A percentile compares a stretch with the other conserved stretches of the same genome.
These are phyloP conservation scores for Tinamus major DNA, from an alignment of 2,797 vertebrate genomes.

Conservation along the genomic window DNA sequence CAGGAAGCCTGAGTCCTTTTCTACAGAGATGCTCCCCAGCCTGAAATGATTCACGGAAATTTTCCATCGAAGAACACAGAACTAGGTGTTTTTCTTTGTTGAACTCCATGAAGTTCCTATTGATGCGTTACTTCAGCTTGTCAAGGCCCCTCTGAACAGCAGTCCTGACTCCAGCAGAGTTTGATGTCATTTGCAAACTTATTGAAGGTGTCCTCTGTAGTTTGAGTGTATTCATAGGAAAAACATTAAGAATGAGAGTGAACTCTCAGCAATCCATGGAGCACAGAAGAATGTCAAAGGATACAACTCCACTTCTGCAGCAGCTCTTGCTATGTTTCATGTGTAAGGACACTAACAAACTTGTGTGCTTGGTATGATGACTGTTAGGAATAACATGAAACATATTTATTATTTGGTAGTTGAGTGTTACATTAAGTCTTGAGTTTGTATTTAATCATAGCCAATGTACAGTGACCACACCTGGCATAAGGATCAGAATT, in stretches of 20 bases:
- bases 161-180: neutral
- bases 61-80: neutral
- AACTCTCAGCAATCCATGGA: neutral
- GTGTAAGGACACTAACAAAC: neutral
- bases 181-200: neutral
- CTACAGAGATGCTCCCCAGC: neutral
- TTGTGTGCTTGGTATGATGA: neutral
- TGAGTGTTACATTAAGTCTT: neutral
- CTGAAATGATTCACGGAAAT: neutral
- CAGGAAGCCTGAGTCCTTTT: neutral
- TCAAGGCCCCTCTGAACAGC: neutral
- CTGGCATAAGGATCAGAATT: neutral
- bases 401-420: neutral
- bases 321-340: neutral
- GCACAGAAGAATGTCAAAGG: neutral
- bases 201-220: neutral
- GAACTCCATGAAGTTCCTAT: neutral
- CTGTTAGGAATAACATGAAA: neutral
- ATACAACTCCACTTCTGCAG: neutral
- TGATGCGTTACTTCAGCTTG: neutral
- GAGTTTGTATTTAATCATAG: neutral
- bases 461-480: too few species aligned
- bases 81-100: neutral
- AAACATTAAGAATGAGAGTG: fast-evolving
- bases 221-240: neutral